phyloP scores from a whole-genome alignment of 23 tunicate species.

The Ascidia mentula region DNA sequence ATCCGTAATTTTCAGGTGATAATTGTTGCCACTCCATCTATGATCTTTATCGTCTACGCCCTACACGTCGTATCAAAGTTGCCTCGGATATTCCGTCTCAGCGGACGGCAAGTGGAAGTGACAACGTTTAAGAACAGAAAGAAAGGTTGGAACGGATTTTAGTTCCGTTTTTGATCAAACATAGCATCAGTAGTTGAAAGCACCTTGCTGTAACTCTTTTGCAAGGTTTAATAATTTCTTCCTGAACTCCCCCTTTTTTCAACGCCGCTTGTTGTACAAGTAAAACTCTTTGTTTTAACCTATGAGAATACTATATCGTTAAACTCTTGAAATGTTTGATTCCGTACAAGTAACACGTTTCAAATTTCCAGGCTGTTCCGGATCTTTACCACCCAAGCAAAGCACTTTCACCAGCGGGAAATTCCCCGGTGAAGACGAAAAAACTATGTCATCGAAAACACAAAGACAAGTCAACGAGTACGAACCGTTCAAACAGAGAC shows the following conservation, averaged over 20 bases:
- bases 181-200: too few relatives aligned
- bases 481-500: background rate
- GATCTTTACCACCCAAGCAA: background rate
- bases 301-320: too few relatives aligned
- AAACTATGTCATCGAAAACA: background rate
- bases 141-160: too few relatives aligned
- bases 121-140: background rate
- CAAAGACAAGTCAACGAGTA: background rate
- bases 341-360: too few relatives aligned
- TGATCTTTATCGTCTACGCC: conserved; percentile 71
- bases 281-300: too few relatives aligned
- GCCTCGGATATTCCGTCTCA: conserved; percentile 22
- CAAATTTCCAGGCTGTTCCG: too few relatives aligned
- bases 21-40: conserved; percentile 63
- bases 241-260: too few relatives aligned
- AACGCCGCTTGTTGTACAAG: too few relatives aligned
- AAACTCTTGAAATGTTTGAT: too few relatives aligned
- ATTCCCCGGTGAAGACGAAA: background rate
- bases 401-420: background rate
- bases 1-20: conserved; percentile 54
- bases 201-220: too few relatives aligned
- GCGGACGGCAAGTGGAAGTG: conserved; percentile 22
- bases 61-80: conserved; percentile 49
- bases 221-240: too few relatives aligned
- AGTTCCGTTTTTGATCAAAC: too few relatives aligned